Evolutionary conservation across 1,140 invertebrate genomes (phyloP).

Genomic region (Trachymyrmex septentrionalis): DNA sequence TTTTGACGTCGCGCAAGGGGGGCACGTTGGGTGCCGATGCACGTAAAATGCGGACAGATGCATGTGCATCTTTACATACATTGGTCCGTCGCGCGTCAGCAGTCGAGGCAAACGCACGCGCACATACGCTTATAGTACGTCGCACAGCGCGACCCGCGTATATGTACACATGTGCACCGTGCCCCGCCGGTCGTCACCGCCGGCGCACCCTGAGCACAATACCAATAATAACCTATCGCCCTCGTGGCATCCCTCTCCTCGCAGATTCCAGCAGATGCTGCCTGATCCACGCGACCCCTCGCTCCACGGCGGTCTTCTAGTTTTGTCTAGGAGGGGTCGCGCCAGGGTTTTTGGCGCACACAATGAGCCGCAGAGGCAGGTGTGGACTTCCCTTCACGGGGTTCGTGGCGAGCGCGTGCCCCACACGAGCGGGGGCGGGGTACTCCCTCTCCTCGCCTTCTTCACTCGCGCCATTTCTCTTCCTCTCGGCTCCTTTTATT

Average conservation of each 20-base stretch:
- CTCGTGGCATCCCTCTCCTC: conserved; percentile 81
- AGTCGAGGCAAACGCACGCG: conserved; percentile 66
- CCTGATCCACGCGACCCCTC: conserved; percentile 66
- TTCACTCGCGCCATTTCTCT: conserved; percentile 32
- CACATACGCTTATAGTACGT: conserved; percentile 30
- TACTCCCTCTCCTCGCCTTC: conserved; percentile 58
- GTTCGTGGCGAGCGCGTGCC: conserved; percentile 84
- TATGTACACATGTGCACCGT: conserved; percentile 72
- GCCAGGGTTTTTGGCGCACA: conserved; percentile 67
- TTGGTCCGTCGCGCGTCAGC: conserved; percentile 67
- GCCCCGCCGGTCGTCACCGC: conserved; percentile 54
- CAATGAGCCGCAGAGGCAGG: conserved; percentile 84
- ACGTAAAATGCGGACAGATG: conserved; percentile 73
- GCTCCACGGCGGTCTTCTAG: conserved; percentile 73
- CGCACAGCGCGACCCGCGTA: conserved; percentile 43
- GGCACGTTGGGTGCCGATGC: conserved; percentile 57
- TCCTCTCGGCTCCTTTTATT: conserved; percentile 65
- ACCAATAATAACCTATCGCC: conserved; percentile 86
- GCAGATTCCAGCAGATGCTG: conserved; percentile 86
- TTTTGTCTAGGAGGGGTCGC: conserved; percentile 82
- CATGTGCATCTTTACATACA: conserved; percentile 71
- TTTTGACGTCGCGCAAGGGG: conserved; percentile 59
- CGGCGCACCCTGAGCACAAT: conserved; percentile 78
- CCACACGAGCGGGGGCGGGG: conserved; percentile 86
- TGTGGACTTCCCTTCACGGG: conserved; percentile 78